Evolutionary conservation across 2,888 invertebrate genomes (phyloP), one percentile per base, ranked within the genome.

Genomic region (Crepidodera aurea): DNA sequence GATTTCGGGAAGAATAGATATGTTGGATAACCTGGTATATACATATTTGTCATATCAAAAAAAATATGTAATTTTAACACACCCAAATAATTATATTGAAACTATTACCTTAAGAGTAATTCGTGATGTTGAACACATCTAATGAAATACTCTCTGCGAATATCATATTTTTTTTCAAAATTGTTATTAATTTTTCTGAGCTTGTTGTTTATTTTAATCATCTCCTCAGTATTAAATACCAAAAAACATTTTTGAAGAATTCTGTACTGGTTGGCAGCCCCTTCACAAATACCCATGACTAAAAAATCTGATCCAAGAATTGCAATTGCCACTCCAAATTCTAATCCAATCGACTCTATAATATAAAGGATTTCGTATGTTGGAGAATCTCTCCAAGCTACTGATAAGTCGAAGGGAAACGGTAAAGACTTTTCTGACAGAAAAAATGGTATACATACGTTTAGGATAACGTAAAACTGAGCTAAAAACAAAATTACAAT

Each of bases 201-300:
- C 7, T 10, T 16, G 2, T 50, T 8, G 15, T 50, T 50, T n/a
- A 16, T 29, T 50, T 32, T 13, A 3, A 29, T 4, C 48, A 50
- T 50, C 12, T 50, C 48, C 13, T 10, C 29, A 10, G 48, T 29
- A 5, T 50, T 50, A 27, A 16, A 50, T 29, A 16, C 16, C 13
- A 29, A 25, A 29, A 50, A 50, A 50, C 48, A 50, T 50, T 29
- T 50, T 27, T 25, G 46, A 8, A 46, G 46, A 25, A 46, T 13
- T 13, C 27, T 25, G 6, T 27, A 46, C 22, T 50, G 48, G 16
- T 50, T 50, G 0, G 48, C 13, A 8, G 48, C 16, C 15, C 16
- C 27, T 3, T 16, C 15, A 8, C 32, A 32, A 16, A 50, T 8
- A 29, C 16, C 10, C 1, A 50, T 13, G 7, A 16, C 10, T 29